Base-by-base conservation (phyloP, 2,888 invertebrate genomes). In the Nesidiocoris tenuis region DNA sequence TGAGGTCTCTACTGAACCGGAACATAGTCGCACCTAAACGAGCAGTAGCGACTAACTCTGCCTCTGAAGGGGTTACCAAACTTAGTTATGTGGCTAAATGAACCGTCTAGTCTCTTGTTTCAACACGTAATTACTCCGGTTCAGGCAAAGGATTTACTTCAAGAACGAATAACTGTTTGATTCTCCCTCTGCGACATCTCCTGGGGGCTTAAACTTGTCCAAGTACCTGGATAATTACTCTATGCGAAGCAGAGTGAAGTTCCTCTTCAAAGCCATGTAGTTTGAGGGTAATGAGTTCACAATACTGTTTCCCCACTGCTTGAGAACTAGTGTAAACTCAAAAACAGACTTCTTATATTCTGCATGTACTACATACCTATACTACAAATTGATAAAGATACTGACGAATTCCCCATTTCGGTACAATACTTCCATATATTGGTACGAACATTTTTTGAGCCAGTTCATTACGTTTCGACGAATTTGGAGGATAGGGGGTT, bases 31-130 rank as follows among this genome's bases (percentile, higher is more conserved):
- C 57, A 18, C 57, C 68, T 68, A 68, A n/a, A 39, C n/a, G n/a
- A n/a, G n/a, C n/a, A 39, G 5, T 39, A 39, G 12, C 39, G 3
- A 39, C 39, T 12, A 39, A 39, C 39, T 39, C 39, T n/a, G 39
- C 39, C 12, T 39, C 39, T 7, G 39, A 39, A 39, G 5, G 39
- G 39, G 39, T 39, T 39, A 39, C 21, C 67, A 67, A 67, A 67
- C 67, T 67, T 67, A 56, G 67, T 67, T 67, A 67, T 67, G 67
- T 19, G 19, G 56, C 24, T 67, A 54, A 55, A 55, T 67, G 67
- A 67, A 67, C 67, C 67, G 56, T 39, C 39, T 39, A 39, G 39
- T 39, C 39, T 39, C 39, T 39, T 39, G 39, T 39, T 39, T 39
- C 39, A 39, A 39, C 39, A 39, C 39, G 39, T 39, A 39, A 39